phyloP scores from a whole-genome alignment of 1,140 invertebrate species.

The Cherax quadricarinatus region DNA sequence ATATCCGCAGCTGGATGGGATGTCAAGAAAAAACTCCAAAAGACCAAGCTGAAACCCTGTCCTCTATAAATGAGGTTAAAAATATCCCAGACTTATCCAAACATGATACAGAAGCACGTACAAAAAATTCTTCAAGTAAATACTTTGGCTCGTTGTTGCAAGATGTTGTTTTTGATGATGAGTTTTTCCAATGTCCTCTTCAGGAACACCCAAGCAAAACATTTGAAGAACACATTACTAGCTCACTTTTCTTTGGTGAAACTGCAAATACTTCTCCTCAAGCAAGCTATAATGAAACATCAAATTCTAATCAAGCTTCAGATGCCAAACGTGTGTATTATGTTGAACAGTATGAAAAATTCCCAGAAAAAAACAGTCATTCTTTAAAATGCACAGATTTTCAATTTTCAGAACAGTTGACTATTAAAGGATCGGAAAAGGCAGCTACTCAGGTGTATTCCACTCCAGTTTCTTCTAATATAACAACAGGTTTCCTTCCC shows the following conservation, averaged over 20 bases:
- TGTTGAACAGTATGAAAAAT: neutral
- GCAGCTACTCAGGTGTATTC: neutral
- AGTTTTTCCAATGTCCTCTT: conserved; percentile 54
- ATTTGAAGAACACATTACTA: conserved; percentile 42
- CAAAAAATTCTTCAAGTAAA: conserved; percentile 8
- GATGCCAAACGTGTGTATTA: neutral
- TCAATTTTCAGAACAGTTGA: neutral
- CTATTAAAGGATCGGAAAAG: neutral
- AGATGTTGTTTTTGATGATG: conserved; percentile 53
- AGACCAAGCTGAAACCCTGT: neutral
- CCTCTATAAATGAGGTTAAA: neutral
- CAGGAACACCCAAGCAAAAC: conserved; percentile 30
- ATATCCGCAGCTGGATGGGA: conserved; percentile 50
- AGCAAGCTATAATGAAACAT: neutral
- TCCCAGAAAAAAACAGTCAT: neutral
- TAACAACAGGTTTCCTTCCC: neutral
- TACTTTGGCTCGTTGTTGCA: conserved; percentile 52
- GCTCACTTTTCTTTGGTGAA: conserved; percentile 58
- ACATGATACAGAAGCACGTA: neutral
- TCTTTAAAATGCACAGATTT: neutral
- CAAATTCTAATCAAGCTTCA: neutral
- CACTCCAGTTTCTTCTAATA: neutral
- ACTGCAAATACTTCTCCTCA: conserved; percentile 30
- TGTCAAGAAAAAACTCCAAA: neutral
- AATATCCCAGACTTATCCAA: neutral